Evolutionary conservation across 2,113 vertebrate species (phyloP).

Genomic region (Pachyramphus minor): DNA sequence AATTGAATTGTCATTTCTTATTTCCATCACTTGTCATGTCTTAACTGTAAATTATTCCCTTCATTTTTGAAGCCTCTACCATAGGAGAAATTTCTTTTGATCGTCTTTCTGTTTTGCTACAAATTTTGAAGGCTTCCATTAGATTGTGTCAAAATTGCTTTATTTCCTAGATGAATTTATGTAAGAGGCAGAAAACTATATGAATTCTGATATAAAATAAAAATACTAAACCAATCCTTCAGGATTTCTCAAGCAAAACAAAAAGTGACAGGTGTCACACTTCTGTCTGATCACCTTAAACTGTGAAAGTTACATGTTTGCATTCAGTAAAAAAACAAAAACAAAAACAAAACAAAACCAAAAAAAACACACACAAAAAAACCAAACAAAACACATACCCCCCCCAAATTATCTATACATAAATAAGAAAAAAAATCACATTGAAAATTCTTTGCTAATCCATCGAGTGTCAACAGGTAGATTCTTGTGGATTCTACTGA

Average conservation of each 20-base stretch:
- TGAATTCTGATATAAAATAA: slow-evolving; percentile 12
- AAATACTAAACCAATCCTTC: background rate
- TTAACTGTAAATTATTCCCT: slow-evolving; percentile 37
- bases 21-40: slow-evolving; percentile 13
- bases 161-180: slow-evolving; percentile 28
- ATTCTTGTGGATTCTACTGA: background rate
- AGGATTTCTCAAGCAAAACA: background rate
- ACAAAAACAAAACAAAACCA: background rate
- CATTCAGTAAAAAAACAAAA: background rate
- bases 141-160: slow-evolving; percentile 46
- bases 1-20: slow-evolving; percentile 28
- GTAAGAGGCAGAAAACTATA: background rate
- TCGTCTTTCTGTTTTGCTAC: background rate
- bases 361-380: too few relatives aligned
- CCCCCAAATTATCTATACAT: background rate
- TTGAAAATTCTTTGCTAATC: background rate
- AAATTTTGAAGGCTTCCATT: slow-evolving; percentile 49
- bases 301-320: background rate
- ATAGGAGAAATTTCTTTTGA: slow-evolving; percentile 35
- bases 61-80: background rate
- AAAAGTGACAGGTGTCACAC: background rate
- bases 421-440: background rate
- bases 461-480: background rate
- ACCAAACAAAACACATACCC: too few relatives aligned
- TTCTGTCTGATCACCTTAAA: background rate